Evolutionary conservation across 2,797 vertebrate genomes (phyloP), one percentile per base, ranked within the genome.

Genomic region (Dromococcyx pavoninus): DNA sequence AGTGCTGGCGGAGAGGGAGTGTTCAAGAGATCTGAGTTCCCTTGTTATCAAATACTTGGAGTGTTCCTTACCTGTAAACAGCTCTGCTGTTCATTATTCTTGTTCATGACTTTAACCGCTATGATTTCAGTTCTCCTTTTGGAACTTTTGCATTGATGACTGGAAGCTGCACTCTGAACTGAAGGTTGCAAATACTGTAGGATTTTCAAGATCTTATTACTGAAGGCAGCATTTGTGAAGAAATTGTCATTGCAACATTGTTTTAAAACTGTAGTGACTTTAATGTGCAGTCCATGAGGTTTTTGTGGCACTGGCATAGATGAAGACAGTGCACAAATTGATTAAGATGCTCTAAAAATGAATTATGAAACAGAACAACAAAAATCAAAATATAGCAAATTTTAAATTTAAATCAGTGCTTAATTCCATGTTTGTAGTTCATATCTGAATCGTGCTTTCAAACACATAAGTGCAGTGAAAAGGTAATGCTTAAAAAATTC

Each of bases 221-320:
- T 71, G 32, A 37, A 61, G 65, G 54, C 61, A 48, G 4, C 0
- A 0, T 62, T 61, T 35, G 5, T 22, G 6, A 43, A 69, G 44
- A 61, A 91, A 50, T 11, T 19, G 28, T 35, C 21, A 5, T 30
- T 76, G 35, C 64, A 73, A 1, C 39, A 60, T 70, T 3, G 3
- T 35, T 60, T 39, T 53, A 64, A 62, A 72, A 65, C 70, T n/a
- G 3, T 17, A 53, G 37, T 21, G 50, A 50, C 21, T 57, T 57
- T 21, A 54, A 37, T 1, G 0, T 50, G 46, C 21, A 57, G 13
- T 7, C 30, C 4, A 0, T 0, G 3, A 62, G 67, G 17, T 2
- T 17, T 62, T 70, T 73, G 44, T 33, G n/a, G 44, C 28, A 12
- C 21, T 50, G 60, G 22, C 41, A 1, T 5, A 66, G 64, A 6